phyloP scores from a whole-genome alignment of 2,113 vertebrate species.

The Megaptera novaeangliae region DNA sequence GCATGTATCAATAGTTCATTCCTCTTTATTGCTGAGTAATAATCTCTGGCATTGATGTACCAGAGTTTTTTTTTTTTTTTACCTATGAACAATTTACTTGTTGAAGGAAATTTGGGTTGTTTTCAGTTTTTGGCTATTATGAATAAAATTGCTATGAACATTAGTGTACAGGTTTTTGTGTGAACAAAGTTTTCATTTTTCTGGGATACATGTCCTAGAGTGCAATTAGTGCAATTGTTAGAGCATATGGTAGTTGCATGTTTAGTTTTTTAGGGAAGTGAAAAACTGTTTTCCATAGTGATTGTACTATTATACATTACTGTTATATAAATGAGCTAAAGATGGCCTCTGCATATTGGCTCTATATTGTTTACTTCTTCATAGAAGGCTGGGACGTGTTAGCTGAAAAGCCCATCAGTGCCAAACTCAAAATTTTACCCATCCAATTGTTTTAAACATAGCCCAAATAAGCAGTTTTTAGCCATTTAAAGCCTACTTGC shows the following conservation, averaged over 20 bases:
- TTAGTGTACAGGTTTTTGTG: not conserved
- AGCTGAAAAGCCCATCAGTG: not conserved
- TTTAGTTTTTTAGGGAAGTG: not conserved
- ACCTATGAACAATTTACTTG: not conserved
- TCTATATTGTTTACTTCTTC: not conserved
- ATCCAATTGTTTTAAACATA: not conserved
- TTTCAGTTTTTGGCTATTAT: not conserved
- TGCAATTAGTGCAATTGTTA: too few species aligned
- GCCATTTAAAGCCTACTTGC: not conserved
- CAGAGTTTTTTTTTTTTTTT: not conserved
- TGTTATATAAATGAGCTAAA: not conserved
- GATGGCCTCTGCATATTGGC: not conserved
- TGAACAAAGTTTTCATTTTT: not conserved
- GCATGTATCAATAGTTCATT: not conserved
- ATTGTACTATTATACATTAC: not conserved
- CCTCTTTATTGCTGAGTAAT: not conserved
- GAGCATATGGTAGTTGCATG: too few species aligned
- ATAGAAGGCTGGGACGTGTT: not conserved
- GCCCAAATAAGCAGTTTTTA: not conserved
- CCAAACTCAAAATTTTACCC: not conserved
- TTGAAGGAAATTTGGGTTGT: not conserved
- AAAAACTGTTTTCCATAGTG: not conserved
- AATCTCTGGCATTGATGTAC: not conserved
- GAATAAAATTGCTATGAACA: not conserved
- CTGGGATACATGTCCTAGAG: too few species aligned